Base-by-base conservation (phyloP, 2,888 invertebrate genomes). In the Gibbula magus region DNA sequence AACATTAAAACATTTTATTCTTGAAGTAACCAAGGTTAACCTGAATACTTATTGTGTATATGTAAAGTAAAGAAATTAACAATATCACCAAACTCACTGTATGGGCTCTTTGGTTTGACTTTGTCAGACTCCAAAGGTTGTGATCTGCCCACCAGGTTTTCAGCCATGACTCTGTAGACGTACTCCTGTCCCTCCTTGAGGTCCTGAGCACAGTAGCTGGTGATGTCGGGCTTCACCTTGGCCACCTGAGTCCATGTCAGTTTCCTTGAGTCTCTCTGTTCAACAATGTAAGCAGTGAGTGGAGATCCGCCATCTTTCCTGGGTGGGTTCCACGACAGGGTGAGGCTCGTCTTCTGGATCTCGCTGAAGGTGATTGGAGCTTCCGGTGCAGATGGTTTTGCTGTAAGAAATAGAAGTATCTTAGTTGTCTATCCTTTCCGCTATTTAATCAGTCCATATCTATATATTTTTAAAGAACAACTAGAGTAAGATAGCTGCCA, bases 221-320 rank as follows among this genome's bases (percentile, higher is more conserved):
- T 89, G 77, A 90, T 86, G 78, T 87, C 86, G 18, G 90, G 83
- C 92, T 97, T 97, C 96, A 98, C 97, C 90, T 97, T 96, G 92
- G 97, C 96, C 84, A 98, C 97, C 80, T 97, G 95, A 91, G 98
- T 94, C 90, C 91, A 91, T 82, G 98, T 96, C 29, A 87, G 84
- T 74, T 87, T 88, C 74, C 86, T 87, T 7, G 84, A 85, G 53
- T 91, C 90, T 22, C 89, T 87, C 78, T 88, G 89, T 81, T 93
- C 93, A 8, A 93, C 80, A 75, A 90, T 82, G 86, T 93, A 93
- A 20, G 88, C 89, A 35, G 90, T 91, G 78, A 93, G 85, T 52
- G 96, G 95, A 53, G 96, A 95, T 1, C 98, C 98, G 53, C 98
- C 98, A 92, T 98, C 97, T 85, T 94, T 95, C 92, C 96, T 96